Base-by-base conservation (phyloP, 2,797 vertebrate species). In the Naso thynnoides region DNA sequence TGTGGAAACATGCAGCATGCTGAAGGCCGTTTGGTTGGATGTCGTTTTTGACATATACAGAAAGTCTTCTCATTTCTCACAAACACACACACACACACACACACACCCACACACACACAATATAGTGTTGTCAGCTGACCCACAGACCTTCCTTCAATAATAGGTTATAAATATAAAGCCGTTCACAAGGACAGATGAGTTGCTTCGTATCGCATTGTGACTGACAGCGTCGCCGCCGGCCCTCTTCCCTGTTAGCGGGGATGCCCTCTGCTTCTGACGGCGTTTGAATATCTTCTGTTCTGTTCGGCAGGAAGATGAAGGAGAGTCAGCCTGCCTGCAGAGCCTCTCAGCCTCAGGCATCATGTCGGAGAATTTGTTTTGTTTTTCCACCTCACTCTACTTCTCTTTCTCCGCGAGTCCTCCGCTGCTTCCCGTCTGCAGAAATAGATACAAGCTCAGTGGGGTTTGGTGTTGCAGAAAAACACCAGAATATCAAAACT, bases 311-410 rank as follows among this genome's bases (percentile, higher is more conserved):
- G 61, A 81, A 83, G 88, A 90, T 85, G 85, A 90, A 90, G 87
- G 63, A 13, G 56, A 55, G 41, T 6, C 18, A 15, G 50, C 55
- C 42, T 8, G 76, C 82, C 86, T 52, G 86, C 79, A 73, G 83
- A 86, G 82, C 79, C 57, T 73, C 66, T 39, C 50, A n/a, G 84
- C 86, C 88, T 85, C 73, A 60, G 88, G 87, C 90, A 15, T 66
- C 82, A 62, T 87, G 86, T 89, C 29, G 68, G 66, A 81, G 79
- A 83, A 79, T 82, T 88, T 84, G 82, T 88, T 88, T 83, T 83
- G 70, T 82, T 85, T 83, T 55, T 85, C 63, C 60, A 68, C 69
- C 65, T 82, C 57, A 11, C 55, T 76, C 68, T 49, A 70, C 72
- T 54, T 72, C n/a, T 69, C 31, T 63, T 76, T 75, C 47, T 78